Evolutionary conservation across 2,888 invertebrate genomes (phyloP).

Genomic region (Dione vanillae): DNA sequence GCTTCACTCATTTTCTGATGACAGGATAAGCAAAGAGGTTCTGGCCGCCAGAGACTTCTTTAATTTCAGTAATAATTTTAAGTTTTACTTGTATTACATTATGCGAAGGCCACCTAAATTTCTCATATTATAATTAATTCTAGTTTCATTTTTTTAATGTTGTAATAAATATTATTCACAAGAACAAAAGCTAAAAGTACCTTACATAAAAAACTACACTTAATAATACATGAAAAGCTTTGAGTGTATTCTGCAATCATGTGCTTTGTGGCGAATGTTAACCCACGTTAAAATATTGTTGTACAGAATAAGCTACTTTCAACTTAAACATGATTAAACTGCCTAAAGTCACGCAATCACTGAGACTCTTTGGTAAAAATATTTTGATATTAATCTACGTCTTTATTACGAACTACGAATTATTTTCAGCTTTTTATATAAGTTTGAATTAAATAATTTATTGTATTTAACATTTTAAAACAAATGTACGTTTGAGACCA

Average conservation of each 20-base stretch:
- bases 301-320: slow-evolving; percentile 41
- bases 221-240: slow-evolving; percentile 8
- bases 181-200: not conserved
- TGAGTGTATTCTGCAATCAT: slow-evolving; percentile 24
- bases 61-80: no score
- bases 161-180: not conserved
- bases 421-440: slow-evolving; percentile 8
- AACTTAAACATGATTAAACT: slow-evolving; percentile 45
- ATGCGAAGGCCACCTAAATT: no score
- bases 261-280: slow-evolving; percentile 37
- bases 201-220: not conserved
- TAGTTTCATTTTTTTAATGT: not conserved
- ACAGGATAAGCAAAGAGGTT: no score
- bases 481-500: no score
- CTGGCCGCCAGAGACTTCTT: no score
- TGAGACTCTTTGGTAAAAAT: slow-evolving; percentile 39
- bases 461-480: not conserved
- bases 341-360: slow-evolving; percentile 45
- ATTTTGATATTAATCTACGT: slow-evolving; percentile 46
- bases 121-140: no score
- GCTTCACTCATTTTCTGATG: no score
- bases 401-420: slow-evolving; percentile 36
- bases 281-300: slow-evolving; percentile 45
- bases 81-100: no score
- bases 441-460: not conserved